Percentiles rank a stretch among this genome's conserved stretches.
phyloP scores from a whole-genome alignment of 2,113 vertebrate genomes.

The Zosterops japonicus region DNA sequence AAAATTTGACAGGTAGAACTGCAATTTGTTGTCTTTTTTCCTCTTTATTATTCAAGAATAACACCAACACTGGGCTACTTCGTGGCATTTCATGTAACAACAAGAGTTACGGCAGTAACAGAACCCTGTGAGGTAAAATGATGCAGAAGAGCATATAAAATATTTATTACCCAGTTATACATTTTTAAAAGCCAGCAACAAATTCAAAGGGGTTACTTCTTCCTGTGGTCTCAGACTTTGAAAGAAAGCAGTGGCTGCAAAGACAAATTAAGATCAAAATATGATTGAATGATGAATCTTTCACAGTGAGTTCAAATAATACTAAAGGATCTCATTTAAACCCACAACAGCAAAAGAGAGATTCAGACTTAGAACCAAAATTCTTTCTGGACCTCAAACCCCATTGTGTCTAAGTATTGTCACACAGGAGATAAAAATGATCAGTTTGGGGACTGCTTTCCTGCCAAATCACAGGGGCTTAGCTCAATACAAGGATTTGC shows the following conservation, averaged over 20 bases:
- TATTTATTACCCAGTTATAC: constrained; percentile 80
- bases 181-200: constrained; percentile 81
- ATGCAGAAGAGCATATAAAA: constrained; percentile 72
- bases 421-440: background rate
- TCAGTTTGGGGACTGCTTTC: background rate
- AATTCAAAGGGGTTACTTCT: constrained; percentile 75
- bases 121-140: constrained; percentile 70
- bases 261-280: constrained; percentile 73
- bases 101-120: constrained; percentile 55
- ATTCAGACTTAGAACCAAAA: background rate
- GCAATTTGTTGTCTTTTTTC: constrained; percentile 46
- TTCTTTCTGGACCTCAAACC: background rate
- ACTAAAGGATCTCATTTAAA: constrained; percentile 21
- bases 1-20: constrained; percentile 56
- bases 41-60: constrained; percentile 45
- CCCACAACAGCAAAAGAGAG: background rate
- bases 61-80: constrained; percentile 22
- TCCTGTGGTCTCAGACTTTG: constrained; percentile 70
- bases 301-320: constrained; percentile 26
- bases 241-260: constrained; percentile 72
- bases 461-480: background rate
- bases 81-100: constrained; percentile 58
- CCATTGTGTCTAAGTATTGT: background rate
- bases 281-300: constrained; percentile 61
- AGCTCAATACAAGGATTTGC: background rate